Evolutionary conservation across 2,888 invertebrate species (phyloP).

Genomic region (Nomada lathburiana): DNA sequence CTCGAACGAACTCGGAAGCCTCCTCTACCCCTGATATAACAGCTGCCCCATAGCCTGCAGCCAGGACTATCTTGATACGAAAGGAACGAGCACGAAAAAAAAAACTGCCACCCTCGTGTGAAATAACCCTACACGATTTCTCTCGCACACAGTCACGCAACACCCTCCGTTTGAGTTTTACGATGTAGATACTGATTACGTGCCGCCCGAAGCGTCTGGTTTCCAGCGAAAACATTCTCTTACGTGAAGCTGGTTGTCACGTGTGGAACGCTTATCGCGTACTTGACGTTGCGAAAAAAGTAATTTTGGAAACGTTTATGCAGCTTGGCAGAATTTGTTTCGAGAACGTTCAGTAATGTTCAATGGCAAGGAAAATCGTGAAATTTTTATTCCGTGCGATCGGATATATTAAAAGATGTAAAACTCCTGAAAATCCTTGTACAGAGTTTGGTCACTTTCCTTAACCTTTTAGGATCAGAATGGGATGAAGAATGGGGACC

Average conservation of each 20-base stretch:
- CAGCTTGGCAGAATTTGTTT: too few species aligned
- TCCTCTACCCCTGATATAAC: slow-evolving; percentile 11
- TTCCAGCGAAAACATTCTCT: neutral
- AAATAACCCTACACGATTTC: neutral
- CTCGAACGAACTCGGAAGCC: slow-evolving; percentile 35
- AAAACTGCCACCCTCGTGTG: neutral
- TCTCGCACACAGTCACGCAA: neutral
- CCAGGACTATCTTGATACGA: slow-evolving; percentile 17
- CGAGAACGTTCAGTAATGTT: too few species aligned
- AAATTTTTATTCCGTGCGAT: too few species aligned
- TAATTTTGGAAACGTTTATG: neutral
- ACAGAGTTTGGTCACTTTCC: too few species aligned
- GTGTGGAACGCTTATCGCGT: neutral
- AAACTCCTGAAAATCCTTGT: too few species aligned
- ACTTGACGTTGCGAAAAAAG: neutral
- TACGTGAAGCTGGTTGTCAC: neutral
- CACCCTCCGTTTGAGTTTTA: neutral
- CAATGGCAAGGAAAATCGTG: too few species aligned
- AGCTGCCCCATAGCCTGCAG: neutral
- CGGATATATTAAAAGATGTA: too few species aligned
- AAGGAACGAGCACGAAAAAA: slow-evolving; percentile 19
- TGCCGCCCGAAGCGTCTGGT: slow-evolving; percentile 6
- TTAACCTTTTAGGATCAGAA: too few species aligned
- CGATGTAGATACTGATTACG: slow-evolving; percentile 15
- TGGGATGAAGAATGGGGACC: too few species aligned